A percentile compares a stretch with the other conserved stretches of the same genome.
Conservation (phyloP, 2,888 invertebrate species). For the Gastracanthus pulcherrimus region DNA sequence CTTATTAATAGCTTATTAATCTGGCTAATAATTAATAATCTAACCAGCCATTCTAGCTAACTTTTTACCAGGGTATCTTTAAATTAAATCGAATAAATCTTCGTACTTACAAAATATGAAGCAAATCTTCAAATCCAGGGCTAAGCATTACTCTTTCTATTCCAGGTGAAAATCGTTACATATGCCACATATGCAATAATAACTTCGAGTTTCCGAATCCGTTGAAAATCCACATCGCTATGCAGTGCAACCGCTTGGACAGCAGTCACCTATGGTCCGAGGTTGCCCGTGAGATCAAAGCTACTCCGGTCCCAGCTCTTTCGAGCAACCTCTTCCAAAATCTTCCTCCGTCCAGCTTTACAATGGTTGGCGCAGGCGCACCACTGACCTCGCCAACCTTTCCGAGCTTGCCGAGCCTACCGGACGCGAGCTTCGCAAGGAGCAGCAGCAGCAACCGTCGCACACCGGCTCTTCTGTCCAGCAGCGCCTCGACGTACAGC, state of each 20-base stretch:
- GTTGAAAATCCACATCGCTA: slow-evolving; percentile 90
- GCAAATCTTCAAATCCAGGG: no score
- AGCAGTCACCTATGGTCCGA: slow-evolving; percentile 81
- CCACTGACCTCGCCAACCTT: no score
- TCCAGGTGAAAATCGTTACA: slow-evolving; percentile 88
- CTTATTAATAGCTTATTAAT: no score
- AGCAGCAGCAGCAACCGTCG: not conserved
- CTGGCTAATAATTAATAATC: no score
- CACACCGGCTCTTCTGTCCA: not conserved
- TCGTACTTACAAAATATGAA: no score
- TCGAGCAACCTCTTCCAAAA: slow-evolving; percentile 59
- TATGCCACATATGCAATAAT: slow-evolving; percentile 87
- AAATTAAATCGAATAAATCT: no score
- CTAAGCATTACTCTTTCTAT: slow-evolving; percentile 52
- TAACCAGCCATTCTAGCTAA: no score
- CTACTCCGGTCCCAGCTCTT: slow-evolving; percentile 49
- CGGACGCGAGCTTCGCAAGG: not conserved
- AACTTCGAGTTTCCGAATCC: slow-evolving; percentile 92
- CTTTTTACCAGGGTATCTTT: no score
- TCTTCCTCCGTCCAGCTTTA: slow-evolving; percentile 63
- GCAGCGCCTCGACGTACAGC: not conserved
- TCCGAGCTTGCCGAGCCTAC: slow-evolving; percentile 9
- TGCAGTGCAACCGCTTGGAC: slow-evolving; percentile 82
- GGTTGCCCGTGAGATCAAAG: slow-evolving; percentile 64
- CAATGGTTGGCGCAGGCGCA: slow-evolving; percentile 43